These are phyloP conservation scores for Penaeus indicus DNA, from an alignment of 1,140 invertebrate species.

Conservation along the genomic window DNA sequence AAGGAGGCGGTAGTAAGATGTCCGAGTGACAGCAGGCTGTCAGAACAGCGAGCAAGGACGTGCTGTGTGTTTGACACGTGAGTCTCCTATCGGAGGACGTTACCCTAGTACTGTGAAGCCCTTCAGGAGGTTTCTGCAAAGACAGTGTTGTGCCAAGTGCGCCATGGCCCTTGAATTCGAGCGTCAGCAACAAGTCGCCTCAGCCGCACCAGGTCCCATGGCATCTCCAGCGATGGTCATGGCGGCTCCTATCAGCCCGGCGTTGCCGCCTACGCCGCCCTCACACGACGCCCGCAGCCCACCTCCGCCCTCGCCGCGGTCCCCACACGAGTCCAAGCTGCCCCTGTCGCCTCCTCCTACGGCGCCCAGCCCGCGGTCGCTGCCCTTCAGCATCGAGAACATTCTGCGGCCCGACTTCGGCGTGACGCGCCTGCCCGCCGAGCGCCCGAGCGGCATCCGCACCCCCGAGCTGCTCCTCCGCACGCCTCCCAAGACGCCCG, in stretches of 20 bases:
- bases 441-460: conserved; percentile 46
- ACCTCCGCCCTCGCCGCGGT: conserved; percentile 48
- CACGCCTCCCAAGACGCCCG: conserved; percentile 63
- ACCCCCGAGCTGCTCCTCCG: conserved; percentile 59
- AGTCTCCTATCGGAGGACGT: conserved; percentile 44
- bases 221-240: conserved; percentile 26
- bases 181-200: conserved; percentile 44
- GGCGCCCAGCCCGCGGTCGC: conserved; percentile 62
- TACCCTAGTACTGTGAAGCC: conserved; percentile 4
- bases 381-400: conserved; percentile 94
- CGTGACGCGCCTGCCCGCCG: conserved; percentile 39
- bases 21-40: conserved; percentile 56
- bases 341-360: conserved; percentile 51
- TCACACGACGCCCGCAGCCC: conserved; percentile 53
- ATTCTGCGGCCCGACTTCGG: conserved; percentile 92
- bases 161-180: conserved; percentile 49
- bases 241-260: conserved; percentile 52
- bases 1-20: conserved; percentile 60
- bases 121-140: background rate
- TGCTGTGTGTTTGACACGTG: conserved; percentile 57
- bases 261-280: conserved; percentile 59
- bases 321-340: conserved; percentile 47
- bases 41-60: conserved; percentile 48
- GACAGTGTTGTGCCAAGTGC: conserved; percentile 29
- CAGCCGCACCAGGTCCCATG: background rate